phyloP scores from a whole-genome alignment of 2,797 vertebrate genomes.

The Coluber constrictor region DNA sequence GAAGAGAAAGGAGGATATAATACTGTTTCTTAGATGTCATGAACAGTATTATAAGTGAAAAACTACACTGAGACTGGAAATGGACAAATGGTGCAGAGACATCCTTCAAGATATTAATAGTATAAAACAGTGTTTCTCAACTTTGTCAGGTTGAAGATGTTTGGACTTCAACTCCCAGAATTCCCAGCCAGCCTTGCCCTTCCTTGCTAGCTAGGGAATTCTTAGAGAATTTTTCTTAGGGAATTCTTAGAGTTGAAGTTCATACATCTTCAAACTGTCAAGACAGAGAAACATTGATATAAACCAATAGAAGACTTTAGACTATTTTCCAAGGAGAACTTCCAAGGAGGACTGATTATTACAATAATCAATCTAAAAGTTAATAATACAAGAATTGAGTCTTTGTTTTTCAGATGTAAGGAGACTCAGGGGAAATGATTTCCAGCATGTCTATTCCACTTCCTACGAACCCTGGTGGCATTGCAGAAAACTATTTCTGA shows the following conservation, averaged over 20 bases:
- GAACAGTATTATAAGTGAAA: not conserved
- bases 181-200: not conserved
- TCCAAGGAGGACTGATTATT: not conserved
- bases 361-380: not conserved
- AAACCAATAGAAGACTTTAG: not conserved
- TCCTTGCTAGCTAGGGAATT: no score
- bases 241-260: not conserved
- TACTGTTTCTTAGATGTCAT: not conserved
- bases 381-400: not conserved
- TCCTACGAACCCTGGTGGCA: not conserved
- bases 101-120: not conserved
- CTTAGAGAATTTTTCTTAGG: no score
- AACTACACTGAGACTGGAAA: not conserved
- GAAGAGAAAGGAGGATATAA: not conserved
- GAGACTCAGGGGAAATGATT: not conserved
- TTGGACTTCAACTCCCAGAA: not conserved
- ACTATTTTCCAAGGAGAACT: not conserved
- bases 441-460: not conserved
- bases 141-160: not conserved
- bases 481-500: not conserved
- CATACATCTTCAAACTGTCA: not conserved
- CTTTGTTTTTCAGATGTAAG: not conserved
- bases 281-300: not conserved
- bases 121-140: not conserved
- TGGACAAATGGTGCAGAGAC: not conserved